These are phyloP conservation scores for Triplophysa siluroides DNA, from an alignment of 2,113 vertebrate genomes.

Conservation along the genomic window DNA sequence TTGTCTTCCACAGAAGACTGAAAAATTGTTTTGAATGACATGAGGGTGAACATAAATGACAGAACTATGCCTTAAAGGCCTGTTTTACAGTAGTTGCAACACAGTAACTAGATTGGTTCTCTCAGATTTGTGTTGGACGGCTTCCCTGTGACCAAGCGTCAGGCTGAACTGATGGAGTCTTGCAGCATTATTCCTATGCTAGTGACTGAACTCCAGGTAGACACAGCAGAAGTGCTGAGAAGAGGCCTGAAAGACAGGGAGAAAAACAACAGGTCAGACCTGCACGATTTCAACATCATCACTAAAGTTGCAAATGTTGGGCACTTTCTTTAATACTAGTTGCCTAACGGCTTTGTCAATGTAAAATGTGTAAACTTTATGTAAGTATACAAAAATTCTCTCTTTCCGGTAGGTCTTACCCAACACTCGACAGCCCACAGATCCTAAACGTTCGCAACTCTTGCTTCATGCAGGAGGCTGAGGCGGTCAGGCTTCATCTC, in stretches of 20 bases:
- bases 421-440: conserved; percentile 80
- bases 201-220: conserved; percentile 83
- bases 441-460: conserved; percentile 79
- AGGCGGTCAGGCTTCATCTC: conserved; percentile 75
- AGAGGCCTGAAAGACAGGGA: conserved; percentile 80
- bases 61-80: background rate
- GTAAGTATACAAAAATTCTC: background rate
- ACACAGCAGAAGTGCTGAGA: conserved; percentile 82
- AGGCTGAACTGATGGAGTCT: conserved; percentile 78
- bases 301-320: background rate
- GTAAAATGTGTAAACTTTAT: background rate
- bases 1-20: background rate
- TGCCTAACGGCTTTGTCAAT: too few species aligned
- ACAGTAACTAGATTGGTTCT: background rate
- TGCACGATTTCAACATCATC: background rate
- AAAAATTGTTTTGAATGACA: background rate
- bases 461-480: conserved; percentile 76
- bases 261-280: conserved; percentile 73
- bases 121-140: conserved; percentile 89
- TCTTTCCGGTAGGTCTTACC: conserved; percentile 66
- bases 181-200: conserved; percentile 83
- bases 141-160: conserved; percentile 83
- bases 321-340: background rate
- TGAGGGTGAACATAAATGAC: background rate
- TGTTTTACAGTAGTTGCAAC: background rate